Evolutionary conservation across 2,888 invertebrate species (phyloP).

Genomic region (Lycophotia porphyrea): DNA sequence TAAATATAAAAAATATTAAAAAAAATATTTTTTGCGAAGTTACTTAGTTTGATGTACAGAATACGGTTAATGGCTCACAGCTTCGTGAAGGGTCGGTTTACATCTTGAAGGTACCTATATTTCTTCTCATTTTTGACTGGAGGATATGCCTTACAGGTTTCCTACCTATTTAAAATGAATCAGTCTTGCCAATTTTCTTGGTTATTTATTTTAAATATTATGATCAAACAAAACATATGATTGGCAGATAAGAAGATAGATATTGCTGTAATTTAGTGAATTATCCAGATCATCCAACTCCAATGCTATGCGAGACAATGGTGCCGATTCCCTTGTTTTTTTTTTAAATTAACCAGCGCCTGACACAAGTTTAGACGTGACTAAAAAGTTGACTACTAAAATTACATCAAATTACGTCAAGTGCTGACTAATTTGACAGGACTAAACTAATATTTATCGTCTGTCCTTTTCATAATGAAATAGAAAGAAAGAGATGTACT

Average conservation of each 20-base stretch:
- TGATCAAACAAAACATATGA: background rate
- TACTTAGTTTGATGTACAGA: background rate
- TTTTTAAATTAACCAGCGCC: no score
- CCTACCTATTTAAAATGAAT: background rate
- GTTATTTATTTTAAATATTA: background rate
- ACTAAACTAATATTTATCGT: no score
- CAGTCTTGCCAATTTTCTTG: background rate
- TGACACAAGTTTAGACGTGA: no score
- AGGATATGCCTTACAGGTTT: background rate
- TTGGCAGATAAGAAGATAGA: background rate
- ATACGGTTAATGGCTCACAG: no score
- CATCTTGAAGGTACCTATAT: background rate
- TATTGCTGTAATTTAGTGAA: background rate
- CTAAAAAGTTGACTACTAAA: no score
- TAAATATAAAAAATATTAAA: no score
- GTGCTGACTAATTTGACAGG: no score
- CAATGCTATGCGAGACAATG: constrained; percentile 38
- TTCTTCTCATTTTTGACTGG: background rate
- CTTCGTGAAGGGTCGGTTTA: background rate
- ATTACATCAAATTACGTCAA: no score
- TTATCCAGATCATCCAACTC: constrained; percentile 15
- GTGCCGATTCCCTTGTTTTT: no score
- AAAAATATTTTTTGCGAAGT: no score
- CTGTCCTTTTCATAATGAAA: no score
- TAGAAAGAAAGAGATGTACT: no score